Evolutionary conservation across 2,113 vertebrate genomes (phyloP).

Genomic region (Notiomystis cincta): DNA sequence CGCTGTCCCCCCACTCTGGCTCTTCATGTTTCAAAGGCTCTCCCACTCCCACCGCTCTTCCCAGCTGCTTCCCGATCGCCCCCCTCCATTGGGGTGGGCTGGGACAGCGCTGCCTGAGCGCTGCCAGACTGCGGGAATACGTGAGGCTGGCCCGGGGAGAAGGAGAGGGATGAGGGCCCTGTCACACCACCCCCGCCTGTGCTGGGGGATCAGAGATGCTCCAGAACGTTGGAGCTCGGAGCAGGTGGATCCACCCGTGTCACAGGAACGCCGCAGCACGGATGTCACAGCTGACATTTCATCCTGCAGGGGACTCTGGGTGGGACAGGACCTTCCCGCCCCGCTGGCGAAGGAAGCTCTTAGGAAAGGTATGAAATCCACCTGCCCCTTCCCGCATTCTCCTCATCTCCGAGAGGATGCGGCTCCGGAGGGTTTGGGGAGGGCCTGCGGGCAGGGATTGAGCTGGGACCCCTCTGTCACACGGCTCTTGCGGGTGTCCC

Average conservation of each 20-base stretch:
- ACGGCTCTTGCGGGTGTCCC: not conserved
- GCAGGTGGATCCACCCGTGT: not conserved
- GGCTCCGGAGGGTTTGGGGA: not conserved
- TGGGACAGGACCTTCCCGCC: rapidly evolving
- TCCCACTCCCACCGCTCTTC: not conserved
- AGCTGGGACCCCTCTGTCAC: not conserved
- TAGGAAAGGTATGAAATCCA: not conserved
- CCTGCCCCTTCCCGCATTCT: not conserved
- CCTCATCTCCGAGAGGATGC: rapidly evolving
- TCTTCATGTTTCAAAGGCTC: conserved; percentile 8
- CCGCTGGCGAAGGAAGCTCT: rapidly evolving
- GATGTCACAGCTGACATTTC: not conserved
- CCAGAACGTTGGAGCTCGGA: rapidly evolving
- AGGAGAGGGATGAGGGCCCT: not conserved
- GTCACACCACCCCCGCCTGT: rapidly evolving
- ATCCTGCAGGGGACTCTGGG: not conserved
- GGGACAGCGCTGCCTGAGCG: not conserved
- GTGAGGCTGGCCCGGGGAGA: not conserved
- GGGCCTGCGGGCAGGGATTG: not conserved
- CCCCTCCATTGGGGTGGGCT: not conserved
- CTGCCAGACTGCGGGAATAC: not conserved
- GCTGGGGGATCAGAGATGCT: not conserved
- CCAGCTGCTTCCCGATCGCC: not conserved
- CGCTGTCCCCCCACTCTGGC: rapidly evolving
- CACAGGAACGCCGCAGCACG: rapidly evolving